These are phyloP conservation scores for Acanthopagrus latus DNA, from an alignment of 2,797 vertebrate species.

Conservation along the genomic window DNA sequence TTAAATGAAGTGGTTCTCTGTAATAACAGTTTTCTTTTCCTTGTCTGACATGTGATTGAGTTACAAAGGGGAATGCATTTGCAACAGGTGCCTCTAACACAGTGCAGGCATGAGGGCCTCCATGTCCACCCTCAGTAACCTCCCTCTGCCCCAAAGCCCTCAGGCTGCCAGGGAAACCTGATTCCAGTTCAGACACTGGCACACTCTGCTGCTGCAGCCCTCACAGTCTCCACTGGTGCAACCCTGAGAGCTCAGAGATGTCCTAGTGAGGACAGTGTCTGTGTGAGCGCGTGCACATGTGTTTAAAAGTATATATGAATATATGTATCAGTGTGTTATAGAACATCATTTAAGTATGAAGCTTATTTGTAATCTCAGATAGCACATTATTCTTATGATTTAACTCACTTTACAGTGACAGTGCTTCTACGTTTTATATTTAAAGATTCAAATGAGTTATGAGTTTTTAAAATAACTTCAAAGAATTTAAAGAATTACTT, in stretches of 20 bases:
- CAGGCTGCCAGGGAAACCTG: conserved; percentile 82
- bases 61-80: conserved; percentile 85
- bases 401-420: neutral
- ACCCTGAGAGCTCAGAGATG: conserved; percentile 56
- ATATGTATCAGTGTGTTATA: conserved; percentile 5
- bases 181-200: conserved; percentile 82
- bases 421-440: neutral
- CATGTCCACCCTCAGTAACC: conserved; percentile 82
- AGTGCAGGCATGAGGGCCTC: conserved; percentile 79
- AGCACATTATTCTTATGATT: neutral
- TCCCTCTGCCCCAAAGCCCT: conserved; percentile 77
- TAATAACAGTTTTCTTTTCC: conserved; percentile 86
- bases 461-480: conserved; percentile 25
- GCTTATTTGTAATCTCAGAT: neutral
- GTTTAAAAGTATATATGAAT: neutral
- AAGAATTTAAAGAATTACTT: neutral
- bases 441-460: conserved; percentile 12
- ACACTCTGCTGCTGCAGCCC: conserved; percentile 68
- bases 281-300: neutral
- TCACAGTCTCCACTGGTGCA: conserved; percentile 56
- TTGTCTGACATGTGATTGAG: conserved; percentile 83
- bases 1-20: conserved; percentile 79
- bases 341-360: neutral
- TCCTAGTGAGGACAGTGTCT: conserved; percentile 28
- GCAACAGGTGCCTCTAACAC: conserved; percentile 87